Conservation (phyloP, 2,113 vertebrate genomes). For the Otus sunia region DNA sequence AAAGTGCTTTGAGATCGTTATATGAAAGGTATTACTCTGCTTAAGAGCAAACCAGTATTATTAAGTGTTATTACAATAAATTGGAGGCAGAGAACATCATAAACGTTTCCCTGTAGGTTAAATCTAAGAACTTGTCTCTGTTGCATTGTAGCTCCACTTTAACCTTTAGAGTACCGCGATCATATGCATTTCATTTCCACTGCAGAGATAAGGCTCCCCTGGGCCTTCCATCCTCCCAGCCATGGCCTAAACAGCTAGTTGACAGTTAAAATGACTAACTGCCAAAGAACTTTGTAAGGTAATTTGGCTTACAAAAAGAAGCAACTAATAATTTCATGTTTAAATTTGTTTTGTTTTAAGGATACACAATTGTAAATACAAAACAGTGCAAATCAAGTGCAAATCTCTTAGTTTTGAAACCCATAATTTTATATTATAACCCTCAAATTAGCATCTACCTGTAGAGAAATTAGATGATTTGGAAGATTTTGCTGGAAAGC, state of each 20-base stretch:
- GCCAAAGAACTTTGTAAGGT: background rate
- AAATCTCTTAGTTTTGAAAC: background rate
- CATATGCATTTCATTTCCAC: background rate
- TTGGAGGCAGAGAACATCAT: conserved; percentile 51
- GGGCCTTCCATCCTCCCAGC: background rate
- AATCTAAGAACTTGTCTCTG: conserved; percentile 14
- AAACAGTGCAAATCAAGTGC: accelerated
- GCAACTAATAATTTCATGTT: background rate
- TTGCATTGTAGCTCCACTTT: conserved; percentile 5
- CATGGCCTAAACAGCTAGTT: background rate
- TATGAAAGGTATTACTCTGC: conserved; percentile 46
- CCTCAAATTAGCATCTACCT: background rate
- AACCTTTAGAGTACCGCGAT: conserved; percentile 21
- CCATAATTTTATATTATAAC: background rate
- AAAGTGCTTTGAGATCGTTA: conserved; percentile 40
- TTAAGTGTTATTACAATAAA: conserved; percentile 73
- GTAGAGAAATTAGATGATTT: background rate
- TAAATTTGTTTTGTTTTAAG: background rate
- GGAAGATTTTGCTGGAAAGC: background rate
- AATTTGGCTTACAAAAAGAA: background rate
- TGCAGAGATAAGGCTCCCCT: background rate
- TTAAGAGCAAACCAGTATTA: conserved; percentile 51
- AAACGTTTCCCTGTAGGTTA: conserved; percentile 53
- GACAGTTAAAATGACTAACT: background rate
- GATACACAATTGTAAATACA: background rate